phyloP scores from a whole-genome alignment of 2,113 vertebrate species.

The Microtus richardsoni region DNA sequence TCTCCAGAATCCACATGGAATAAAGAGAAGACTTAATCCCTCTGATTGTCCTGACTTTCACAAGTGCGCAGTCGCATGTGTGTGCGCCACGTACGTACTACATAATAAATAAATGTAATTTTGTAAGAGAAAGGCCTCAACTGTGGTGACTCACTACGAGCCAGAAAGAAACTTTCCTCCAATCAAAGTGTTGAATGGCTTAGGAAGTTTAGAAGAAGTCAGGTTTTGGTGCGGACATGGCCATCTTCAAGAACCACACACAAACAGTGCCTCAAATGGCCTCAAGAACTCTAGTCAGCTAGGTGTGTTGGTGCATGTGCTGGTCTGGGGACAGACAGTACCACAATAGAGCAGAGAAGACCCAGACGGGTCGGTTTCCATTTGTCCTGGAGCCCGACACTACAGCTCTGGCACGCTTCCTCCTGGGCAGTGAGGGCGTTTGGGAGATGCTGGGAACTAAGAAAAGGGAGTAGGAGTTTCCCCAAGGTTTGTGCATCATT shows the following conservation, averaged over 20 bases:
- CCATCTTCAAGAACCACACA: background rate
- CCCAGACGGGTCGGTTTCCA: conserved; percentile 84
- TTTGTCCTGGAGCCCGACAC: conserved; percentile 84
- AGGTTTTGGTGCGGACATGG: background rate
- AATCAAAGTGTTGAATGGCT: background rate
- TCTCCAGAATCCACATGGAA: background rate
- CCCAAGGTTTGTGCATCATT: background rate
- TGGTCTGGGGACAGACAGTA: conserved; percentile 86
- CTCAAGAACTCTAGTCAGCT: background rate
- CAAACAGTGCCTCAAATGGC: background rate
- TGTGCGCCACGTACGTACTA: background rate
- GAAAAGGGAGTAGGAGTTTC: background rate
- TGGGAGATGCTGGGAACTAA: background rate
- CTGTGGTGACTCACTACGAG: background rate
- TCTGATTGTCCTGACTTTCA: background rate
- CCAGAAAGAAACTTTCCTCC: background rate
- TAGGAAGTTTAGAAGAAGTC: background rate
- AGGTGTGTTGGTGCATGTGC: conserved; percentile 61
- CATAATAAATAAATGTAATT: background rate
- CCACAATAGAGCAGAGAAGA: conserved; percentile 83
- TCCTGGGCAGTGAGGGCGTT: background rate
- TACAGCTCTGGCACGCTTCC: background rate
- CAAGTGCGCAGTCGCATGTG: background rate
- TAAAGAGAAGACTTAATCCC: background rate
- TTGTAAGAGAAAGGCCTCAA: background rate